These are phyloP conservation scores for Drosophila tropicalis DNA, from an alignment of 1,140 invertebrate genomes.

Conservation along the genomic window DNA sequence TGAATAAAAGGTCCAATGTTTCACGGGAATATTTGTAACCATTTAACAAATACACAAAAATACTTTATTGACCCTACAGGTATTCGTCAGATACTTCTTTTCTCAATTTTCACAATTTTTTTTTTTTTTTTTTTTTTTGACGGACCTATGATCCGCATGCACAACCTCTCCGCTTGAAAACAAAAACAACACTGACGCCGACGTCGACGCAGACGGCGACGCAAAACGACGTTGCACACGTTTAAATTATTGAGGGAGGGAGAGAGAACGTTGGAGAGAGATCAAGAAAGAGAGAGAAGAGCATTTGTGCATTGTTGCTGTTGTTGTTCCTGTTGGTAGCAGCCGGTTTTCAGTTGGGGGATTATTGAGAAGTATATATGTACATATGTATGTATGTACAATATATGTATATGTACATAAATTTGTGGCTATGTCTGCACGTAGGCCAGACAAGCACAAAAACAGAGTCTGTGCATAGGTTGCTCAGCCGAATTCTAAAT, in stretches of 20 bases:
- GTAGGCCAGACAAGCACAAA: conserved; percentile 66
- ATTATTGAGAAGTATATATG: conserved; percentile 63
- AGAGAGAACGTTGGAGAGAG: conserved; percentile 11
- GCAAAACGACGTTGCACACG: conserved; percentile 13
- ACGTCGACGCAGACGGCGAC: conserved; percentile 41
- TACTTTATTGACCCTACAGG: background rate
- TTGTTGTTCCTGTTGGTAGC: conserved; percentile 50
- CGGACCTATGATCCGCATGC: background rate
- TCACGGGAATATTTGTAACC: conserved; percentile 47
- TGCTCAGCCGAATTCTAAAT: conserved; percentile 33
- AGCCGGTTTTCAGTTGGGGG: conserved; percentile 75
- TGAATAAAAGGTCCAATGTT: conserved; percentile 57
- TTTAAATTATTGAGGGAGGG: background rate
- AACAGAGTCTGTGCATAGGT: conserved; percentile 19
- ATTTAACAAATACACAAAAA: background rate
- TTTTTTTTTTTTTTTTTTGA: conserved; percentile 13
- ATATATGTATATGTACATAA: conserved; percentile 40
- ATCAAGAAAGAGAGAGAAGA: conserved; percentile 7
- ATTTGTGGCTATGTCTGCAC: conserved; percentile 65
- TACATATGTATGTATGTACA: conserved; percentile 44
- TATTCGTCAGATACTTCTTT: background rate
- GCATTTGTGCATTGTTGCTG: conserved; percentile 45
- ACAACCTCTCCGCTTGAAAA: conserved; percentile 27
- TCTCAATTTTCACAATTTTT: conserved; percentile 17
- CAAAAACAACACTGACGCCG: conserved; percentile 39